Base-by-base conservation (phyloP, 2,113 vertebrate genomes). In the Esox niger region DNA sequence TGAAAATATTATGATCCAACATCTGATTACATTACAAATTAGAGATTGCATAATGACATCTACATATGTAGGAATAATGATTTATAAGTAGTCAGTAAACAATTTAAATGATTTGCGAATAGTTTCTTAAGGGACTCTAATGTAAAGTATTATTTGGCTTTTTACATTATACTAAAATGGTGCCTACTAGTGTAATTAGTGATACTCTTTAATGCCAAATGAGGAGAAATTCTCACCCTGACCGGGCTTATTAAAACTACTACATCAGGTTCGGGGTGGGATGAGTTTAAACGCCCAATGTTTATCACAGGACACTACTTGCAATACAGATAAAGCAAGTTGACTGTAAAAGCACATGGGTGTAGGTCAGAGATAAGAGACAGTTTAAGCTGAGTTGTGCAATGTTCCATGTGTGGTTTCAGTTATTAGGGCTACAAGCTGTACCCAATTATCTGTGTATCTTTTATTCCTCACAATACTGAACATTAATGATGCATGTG, bases 361-460 rank as follows among this genome's bases (percentile, higher is more conserved):
- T 90, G 89, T 71, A 27, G 61, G 0, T 0, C 26, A 25, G 0
- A 81, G 91, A 92, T 92, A 91, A 91, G 81, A 71, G 83, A 76
- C 82, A 69, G 78, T 89, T 88, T 81, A 55, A n/a, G 62, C 20
- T 10, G 38, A 66, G 65, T n/a, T 69, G 52, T 33, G 78, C 55
- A 57, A n/a, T 54, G 29, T 23, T 32, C 43, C 43, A 62, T 33
- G 43, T 66, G 65, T 2, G 32, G 64, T 68, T 75, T 75, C 59
- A 6, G 31, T 74, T 75, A n/a, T 33, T 74, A 15, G 6, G 20
- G 31, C 32, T 25, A 8, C 11, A 60, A n/a, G 4, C 2, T 23
- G 21, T 21, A 27, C 10, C 54, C 25, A 3, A 56, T 26, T 56
- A 13, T 8, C 49, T 54, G 20, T 2, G 6, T 26, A 25, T 20